Conservation (phyloP, 2,113 vertebrate genomes). For the Prinia subflava region DNA sequence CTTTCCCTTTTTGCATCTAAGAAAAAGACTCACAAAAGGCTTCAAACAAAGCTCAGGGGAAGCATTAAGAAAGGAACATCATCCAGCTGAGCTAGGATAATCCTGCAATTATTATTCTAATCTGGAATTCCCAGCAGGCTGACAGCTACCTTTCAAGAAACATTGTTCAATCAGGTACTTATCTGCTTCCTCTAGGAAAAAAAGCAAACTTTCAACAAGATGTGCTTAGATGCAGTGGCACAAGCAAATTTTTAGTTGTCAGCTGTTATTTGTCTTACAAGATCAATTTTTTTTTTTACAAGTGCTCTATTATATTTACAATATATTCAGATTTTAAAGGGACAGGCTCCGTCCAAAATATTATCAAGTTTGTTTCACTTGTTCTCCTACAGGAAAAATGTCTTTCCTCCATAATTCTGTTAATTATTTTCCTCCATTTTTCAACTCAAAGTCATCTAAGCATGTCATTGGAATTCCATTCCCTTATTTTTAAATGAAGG, state of each 20-base stretch:
- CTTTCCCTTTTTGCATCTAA: neutral
- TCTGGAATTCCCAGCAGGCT: slow-evolving; percentile 18
- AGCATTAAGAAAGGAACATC: slow-evolving; percentile 1
- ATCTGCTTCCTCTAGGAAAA: neutral
- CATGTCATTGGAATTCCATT: neutral
- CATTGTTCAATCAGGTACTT: neutral
- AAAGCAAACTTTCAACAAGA: neutral
- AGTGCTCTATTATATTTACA: neutral
- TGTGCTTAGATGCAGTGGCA: neutral
- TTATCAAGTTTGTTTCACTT: neutral
- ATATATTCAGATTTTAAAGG: neutral
- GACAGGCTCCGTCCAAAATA: neutral
- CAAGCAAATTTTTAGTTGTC: neutral
- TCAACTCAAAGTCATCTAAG: neutral
- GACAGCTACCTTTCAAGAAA: neutral
- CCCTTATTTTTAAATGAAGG: neutral
- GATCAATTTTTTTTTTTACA: neutral
- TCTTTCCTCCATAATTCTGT: neutral
- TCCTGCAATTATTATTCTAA: slow-evolving; percentile 43
- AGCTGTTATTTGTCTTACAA: neutral
- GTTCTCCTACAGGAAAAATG: neutral
- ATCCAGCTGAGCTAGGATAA: neutral
- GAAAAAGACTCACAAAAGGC: neutral
- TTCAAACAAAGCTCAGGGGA: slow-evolving; percentile 9
- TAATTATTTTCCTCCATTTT: neutral